Percentiles rank a stretch among this genome's conserved stretches.
These are phyloP conservation scores for Verasper variegatus DNA, from an alignment of 2,113 vertebrate genomes.

Conservation along the genomic window DNA sequence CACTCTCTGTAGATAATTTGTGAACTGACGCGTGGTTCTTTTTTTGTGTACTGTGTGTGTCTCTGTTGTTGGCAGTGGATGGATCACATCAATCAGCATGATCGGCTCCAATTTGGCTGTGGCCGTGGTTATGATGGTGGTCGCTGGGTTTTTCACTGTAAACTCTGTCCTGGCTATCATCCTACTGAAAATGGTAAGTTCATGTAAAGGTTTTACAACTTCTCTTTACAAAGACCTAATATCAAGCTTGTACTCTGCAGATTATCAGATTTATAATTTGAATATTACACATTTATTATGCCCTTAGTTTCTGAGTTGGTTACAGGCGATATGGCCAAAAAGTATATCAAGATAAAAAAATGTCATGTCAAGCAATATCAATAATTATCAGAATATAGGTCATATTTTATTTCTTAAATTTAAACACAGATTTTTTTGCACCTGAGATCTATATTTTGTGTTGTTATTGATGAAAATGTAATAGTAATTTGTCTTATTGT, in stretches of 20 bases:
- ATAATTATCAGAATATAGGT: too few relatives aligned
- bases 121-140: constrained; percentile 93
- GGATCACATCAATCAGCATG: constrained; percentile 88
- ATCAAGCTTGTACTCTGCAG: too few relatives aligned
- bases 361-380: too few relatives aligned
- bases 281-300: neutral
- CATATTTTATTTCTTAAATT: too few relatives aligned
- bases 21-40: constrained; percentile 11
- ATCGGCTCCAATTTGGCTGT: constrained; percentile 76
- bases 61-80: constrained; percentile 84
- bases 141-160: constrained; percentile 92
- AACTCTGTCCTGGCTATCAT: constrained; percentile 87
- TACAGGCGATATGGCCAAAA: too few relatives aligned
- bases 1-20: neutral
- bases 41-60: neutral
- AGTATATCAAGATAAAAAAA: too few relatives aligned
- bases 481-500: too few relatives aligned
- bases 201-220: neutral
- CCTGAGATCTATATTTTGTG: too few relatives aligned
- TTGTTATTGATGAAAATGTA: too few relatives aligned
- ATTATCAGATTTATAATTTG: neutral
- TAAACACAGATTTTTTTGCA: too few relatives aligned
- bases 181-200: constrained; percentile 92
- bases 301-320: neutral
- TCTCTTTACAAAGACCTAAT: neutral